Conservation (phyloP, 2,113 vertebrate species). For the Lepus europaeus region DNA sequence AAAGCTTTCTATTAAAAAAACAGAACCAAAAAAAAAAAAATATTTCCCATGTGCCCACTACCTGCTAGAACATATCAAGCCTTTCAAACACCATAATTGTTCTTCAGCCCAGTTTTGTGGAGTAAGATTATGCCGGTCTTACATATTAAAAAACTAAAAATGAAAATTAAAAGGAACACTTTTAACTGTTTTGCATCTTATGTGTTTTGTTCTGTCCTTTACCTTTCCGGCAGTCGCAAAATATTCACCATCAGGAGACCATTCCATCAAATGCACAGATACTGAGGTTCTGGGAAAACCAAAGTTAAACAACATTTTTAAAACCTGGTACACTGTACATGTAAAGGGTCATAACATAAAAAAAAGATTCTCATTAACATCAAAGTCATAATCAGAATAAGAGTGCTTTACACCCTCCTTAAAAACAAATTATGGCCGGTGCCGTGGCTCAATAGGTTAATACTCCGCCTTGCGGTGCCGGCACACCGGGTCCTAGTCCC, state of each 20-base stretch:
- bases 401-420: slow-evolving; percentile 22
- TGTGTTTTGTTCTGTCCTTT: slow-evolving; percentile 71
- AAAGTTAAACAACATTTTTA: slow-evolving; percentile 22
- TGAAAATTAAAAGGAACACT: background rate
- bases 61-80: background rate
- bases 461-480: no score
- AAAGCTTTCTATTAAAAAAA: background rate
- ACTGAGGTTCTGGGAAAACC: slow-evolving; percentile 92
- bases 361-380: slow-evolving; percentile 42
- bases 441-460: no score
- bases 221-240: slow-evolving; percentile 99
- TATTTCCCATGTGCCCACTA: background rate
- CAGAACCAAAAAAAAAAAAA: background rate
- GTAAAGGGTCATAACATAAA: slow-evolving; percentile 14
- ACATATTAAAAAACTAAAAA: background rate
- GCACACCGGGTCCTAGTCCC: no score
- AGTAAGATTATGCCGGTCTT: background rate
- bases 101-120: slow-evolving; percentile 13
- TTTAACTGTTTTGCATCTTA: slow-evolving; percentile 3
- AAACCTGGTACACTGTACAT: background rate
- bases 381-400: slow-evolving; percentile 23
- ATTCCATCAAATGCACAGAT: slow-evolving; percentile 96
- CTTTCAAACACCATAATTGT: background rate
- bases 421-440: slow-evolving; percentile 44
- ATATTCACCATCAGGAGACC: slow-evolving; percentile 99